Evolutionary conservation across 2,888 invertebrate genomes (phyloP), one percentile per base, ranked within the genome.

Genomic region (Priocnemis perturbator): DNA sequence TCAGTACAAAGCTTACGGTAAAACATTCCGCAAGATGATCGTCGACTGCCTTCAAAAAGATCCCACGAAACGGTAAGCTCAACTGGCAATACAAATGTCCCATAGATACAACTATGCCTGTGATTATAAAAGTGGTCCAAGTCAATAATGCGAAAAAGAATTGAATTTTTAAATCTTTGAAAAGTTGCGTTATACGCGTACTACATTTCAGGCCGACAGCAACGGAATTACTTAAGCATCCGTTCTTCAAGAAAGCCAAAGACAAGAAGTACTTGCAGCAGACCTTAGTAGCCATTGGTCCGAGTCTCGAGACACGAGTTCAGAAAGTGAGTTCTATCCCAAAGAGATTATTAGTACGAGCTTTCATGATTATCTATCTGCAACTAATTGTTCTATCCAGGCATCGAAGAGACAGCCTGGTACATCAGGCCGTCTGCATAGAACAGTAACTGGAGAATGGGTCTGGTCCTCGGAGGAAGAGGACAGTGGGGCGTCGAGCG

Each of bases 201-300:
- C n/a, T 21, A 44, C 60, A 59, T 86, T 85, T 58, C 72, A 91
- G 94, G 82, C 98, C 99, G 7, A 96, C 98, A 0, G 98, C 99
- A 19, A 95, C 96, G 47, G 98, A 99, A 89, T 91, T 99, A 60
- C 90, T 99, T 65, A 99, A 98, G 89, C 97, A 99, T 90, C 96
- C 97, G 2, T 99, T 99, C 90, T 98, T 99, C 90, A 98, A 96
- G 89, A 99, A 99, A 90, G 97, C 98, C 11, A 99, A 98, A 89
- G 97, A 97, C 87, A 95, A 95, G 86, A 96, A 95, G 86, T 97
- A 96, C 90, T 90, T 97, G 52, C 95, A 95, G 71, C 95, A 96
- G 87, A 96, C 96, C 0, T 89, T 97, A 78, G 93, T 97, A 45
- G 94, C 95, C 7, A 94, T 94, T 70, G 97, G 97, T 0, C 97